Evolutionary conservation across 2,113 vertebrate genomes (phyloP).

Genomic region (Candoia aspera): DNA sequence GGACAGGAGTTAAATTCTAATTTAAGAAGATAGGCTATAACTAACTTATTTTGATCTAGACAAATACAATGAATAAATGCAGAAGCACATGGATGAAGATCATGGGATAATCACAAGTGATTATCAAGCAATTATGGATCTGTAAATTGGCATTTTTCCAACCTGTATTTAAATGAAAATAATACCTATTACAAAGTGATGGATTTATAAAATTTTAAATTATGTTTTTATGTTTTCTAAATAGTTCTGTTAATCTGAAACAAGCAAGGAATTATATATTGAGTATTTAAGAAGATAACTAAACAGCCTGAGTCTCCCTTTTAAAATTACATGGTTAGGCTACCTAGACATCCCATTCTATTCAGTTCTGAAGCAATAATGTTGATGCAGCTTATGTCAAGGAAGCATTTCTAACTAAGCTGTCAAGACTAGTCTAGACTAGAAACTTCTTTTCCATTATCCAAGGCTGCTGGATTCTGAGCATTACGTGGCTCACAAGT

Average conservation of each 20-base stretch:
- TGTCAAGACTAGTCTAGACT: neutral
- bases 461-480: neutral
- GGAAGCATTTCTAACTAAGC: neutral
- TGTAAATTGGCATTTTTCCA: neutral
- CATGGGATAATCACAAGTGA: neutral
- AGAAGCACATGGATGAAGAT: neutral
- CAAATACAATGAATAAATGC: neutral
- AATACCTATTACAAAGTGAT: neutral
- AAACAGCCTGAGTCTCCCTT: too few species aligned
- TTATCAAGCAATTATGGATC: neutral
- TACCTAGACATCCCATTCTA: neutral
- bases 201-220: too few species aligned
- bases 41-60: neutral
- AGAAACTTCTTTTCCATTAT: neutral
- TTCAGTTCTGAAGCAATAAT: constrained; percentile 25
- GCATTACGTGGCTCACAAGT: neutral
- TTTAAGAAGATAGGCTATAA: neutral
- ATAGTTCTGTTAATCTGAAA: too few species aligned
- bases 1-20: neutral
- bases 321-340: too few species aligned
- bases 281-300: too few species aligned
- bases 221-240: too few species aligned
- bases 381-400: constrained; percentile 11
- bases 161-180: neutral
- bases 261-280: too few species aligned